Conservation (phyloP, 2,888 invertebrate genomes). For the Hyppa rectilinea region DNA sequence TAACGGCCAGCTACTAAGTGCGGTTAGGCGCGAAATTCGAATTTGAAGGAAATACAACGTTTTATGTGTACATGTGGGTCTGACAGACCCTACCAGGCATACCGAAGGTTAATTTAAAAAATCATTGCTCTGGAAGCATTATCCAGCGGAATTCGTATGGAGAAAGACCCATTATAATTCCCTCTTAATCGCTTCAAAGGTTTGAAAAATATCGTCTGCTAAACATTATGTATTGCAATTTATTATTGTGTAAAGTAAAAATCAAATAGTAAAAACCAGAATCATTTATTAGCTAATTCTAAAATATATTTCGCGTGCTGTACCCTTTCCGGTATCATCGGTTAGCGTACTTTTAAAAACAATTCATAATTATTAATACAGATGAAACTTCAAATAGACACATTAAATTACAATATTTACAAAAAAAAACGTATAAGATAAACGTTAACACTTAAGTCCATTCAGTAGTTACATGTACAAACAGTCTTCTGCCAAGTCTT, state of each 20-base stretch:
- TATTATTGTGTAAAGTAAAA: conserved; percentile 4
- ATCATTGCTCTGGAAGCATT: no score
- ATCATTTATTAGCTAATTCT: conserved; percentile 67
- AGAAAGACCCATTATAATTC: no score
- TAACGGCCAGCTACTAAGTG: no score
- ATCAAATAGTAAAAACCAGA: conserved; percentile 54
- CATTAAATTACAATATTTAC: conserved; percentile 70
- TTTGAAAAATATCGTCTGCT: no score
- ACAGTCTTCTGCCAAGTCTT: conserved; percentile 61
- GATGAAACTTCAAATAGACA: conserved; percentile 60
- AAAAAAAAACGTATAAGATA: conserved; percentile 56
- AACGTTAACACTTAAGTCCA: conserved; percentile 68
- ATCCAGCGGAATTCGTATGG: no score
- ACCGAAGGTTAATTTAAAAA: no score
- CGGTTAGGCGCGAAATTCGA: no score
- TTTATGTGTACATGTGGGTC: no score
- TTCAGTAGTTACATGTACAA: conserved; percentile 62
- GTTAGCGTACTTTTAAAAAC: conserved; percentile 61
- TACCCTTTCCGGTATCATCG: conserved; percentile 17
- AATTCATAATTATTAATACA: conserved; percentile 58
- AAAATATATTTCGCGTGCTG: conserved; percentile 65
- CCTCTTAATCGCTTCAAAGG: no score
- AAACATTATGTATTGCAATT: no score
- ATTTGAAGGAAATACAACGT: no score
- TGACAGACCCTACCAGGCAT: no score